Percentiles rank a stretch among this genome's conserved stretches.
Evolutionary conservation across 2,888 invertebrate species (phyloP).

Genomic region (Apoda limacodes): DNA sequence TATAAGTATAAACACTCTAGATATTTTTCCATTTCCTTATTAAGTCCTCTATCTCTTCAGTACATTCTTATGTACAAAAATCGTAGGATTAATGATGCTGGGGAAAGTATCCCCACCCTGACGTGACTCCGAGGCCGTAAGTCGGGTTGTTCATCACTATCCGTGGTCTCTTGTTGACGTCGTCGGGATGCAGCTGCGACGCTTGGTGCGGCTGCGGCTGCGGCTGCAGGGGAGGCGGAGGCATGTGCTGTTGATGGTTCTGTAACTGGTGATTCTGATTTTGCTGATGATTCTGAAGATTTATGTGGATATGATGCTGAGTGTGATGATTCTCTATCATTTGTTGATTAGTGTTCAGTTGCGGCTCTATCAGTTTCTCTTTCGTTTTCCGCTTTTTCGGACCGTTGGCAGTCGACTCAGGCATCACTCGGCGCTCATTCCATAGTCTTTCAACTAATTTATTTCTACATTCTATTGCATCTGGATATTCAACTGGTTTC

Average conservation of each 20-base stretch:
- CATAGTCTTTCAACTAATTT: constrained; percentile 41
- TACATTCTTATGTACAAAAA: too few relatives aligned
- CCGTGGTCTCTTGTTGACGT: constrained; percentile 42
- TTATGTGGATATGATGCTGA: neutral
- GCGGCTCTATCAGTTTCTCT: constrained; percentile 41
- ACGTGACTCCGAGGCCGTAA: constrained; percentile 38
- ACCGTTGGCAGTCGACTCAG: constrained; percentile 29
- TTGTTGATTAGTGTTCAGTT: constrained; percentile 27
- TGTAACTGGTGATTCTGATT: constrained; percentile 14
- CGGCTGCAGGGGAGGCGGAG: constrained; percentile 21
- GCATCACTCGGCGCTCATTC: constrained; percentile 40
- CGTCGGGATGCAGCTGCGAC: constrained; percentile 32
- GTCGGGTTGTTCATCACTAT: constrained; percentile 37
- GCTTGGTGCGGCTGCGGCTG: constrained; percentile 17
- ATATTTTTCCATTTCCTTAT: too few relatives aligned
- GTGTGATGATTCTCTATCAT: constrained; percentile 10
- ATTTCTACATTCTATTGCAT: constrained; percentile 33
- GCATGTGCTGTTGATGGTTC: constrained; percentile 14
- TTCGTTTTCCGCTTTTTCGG: constrained; percentile 45
- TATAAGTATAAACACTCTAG: too few relatives aligned
- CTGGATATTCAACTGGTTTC: constrained; percentile 37
- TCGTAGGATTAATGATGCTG: too few relatives aligned
- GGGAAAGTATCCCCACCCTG: constrained; percentile 52
- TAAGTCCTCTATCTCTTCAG: too few relatives aligned
- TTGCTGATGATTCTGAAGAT: too few relatives aligned